phyloP scores from a whole-genome alignment of 2,797 vertebrate genomes.

The Triplophysa bombifrons region DNA sequence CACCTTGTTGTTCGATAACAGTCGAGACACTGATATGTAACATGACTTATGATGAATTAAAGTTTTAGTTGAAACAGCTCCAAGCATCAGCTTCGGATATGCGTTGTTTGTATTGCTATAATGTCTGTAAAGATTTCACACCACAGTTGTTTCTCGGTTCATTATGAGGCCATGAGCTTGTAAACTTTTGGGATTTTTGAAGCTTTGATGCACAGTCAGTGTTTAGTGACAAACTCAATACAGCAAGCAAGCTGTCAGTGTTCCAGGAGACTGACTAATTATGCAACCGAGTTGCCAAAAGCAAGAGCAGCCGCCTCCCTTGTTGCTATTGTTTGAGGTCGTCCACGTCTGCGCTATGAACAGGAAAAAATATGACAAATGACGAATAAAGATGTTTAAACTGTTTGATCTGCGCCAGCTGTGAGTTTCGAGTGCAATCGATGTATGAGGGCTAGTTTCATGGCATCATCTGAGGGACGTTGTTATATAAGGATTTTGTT shows the following conservation, averaged over 20 bases:
- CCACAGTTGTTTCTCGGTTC: background rate
- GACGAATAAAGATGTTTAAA: constrained; percentile 18
- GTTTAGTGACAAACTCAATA: constrained; percentile 35
- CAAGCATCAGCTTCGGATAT: background rate
- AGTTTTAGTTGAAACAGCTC: background rate
- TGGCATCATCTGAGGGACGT: background rate
- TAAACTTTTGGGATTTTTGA: constrained; percentile 24
- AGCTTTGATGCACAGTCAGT: constrained; percentile 22
- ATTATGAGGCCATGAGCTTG: background rate
- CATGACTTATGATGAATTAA: background rate
- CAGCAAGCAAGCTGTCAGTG: constrained; percentile 48
- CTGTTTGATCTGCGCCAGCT: constrained; percentile 22
- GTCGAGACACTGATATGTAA: background rate
- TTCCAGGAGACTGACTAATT: constrained; percentile 51
- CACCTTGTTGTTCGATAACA: background rate
- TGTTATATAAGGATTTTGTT: constrained; percentile 24
- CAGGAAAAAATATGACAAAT: constrained; percentile 5
- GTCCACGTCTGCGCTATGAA: constrained; percentile 4
- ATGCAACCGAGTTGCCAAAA: constrained; percentile 42
- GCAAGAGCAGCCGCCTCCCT: constrained; percentile 33
- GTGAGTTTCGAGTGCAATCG: constrained; percentile 8
- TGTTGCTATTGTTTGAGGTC: constrained; percentile 25
- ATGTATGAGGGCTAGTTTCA: constrained; percentile 1
- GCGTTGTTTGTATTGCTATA: background rate
- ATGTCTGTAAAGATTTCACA: background rate